Base-by-base conservation (phyloP, 2,797 vertebrate genomes). In the Esox lucius region DNA sequence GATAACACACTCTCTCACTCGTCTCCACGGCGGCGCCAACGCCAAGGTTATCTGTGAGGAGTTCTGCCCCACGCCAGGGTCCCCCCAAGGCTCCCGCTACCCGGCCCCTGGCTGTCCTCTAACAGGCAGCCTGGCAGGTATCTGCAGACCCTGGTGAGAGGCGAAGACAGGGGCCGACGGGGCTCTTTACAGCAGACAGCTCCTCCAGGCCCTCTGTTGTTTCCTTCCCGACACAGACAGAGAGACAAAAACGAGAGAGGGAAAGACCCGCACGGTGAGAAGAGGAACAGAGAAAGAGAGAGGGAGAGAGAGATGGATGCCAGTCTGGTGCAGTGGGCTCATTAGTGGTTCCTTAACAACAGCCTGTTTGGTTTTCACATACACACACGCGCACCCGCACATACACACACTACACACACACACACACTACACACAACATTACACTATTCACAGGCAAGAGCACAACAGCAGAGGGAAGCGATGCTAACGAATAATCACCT, bases 31-130 rank as follows among this genome's bases (percentile, higher is more conserved):
- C 77, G 78, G 77, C 72, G 5, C 39, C 5, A 39, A 79, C 49
- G 68, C 75, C 81, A 84, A 87, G 83, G 80, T 82, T 86, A 84
- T 81, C 74, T 72, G 78, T 51, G 78, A 79, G 75, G 73, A 73
- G 69, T 42, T 62, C 26, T 6, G n/a, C 19, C n/a, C 53, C n/a
- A 59, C n/a, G n/a, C 53, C 9, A 9, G 53, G n/a, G 22, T 26
- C 22, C 9, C 9, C 56, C 56, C 8, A 24, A 19, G 22, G 24
- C 56, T 24, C 7, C 12, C 56, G 22, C 56, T 61, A 1, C 56
- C 3, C 22, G 9, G 56, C 56, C 56, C n/a, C 7, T 39, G 49
- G 7, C 12, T 17, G 35, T 66, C 17, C 11, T 61, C 56, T 61
- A 61, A 61, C 56, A 59, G 53, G 53, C n/a, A 56, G n/a, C 53